phyloP scores from a whole-genome alignment of 2,113 vertebrate species.

The Phrynosoma platyrhinos region DNA sequence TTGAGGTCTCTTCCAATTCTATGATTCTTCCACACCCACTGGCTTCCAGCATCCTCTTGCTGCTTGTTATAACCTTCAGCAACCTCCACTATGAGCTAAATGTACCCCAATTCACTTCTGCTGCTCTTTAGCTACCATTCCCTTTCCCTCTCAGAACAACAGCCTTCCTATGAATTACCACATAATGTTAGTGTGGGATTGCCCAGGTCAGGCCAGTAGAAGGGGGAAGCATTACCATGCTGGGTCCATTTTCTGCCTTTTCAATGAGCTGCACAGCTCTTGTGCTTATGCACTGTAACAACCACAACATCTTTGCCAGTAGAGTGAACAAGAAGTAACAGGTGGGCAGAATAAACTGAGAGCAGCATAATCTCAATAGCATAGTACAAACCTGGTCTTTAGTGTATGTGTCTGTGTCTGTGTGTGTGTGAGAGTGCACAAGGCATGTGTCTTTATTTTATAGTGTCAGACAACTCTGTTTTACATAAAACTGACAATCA shows the following conservation, averaged over 20 bases:
- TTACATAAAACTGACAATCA: constrained; percentile 41
- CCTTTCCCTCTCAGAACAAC: not conserved
- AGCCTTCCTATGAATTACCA: not conserved
- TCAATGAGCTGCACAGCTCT: too few species aligned
- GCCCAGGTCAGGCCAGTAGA: not conserved
- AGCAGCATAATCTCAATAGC: not conserved
- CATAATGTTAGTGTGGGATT: not conserved
- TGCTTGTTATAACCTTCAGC: too few species aligned
- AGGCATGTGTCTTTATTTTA: not conserved
- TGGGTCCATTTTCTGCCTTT: not conserved
- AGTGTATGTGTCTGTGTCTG: not conserved
- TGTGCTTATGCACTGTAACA: not conserved
- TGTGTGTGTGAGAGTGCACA: constrained; percentile 5
- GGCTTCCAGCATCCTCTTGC: not conserved
- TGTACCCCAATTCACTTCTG: not conserved
- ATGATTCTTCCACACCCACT: not conserved
- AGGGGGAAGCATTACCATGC: not conserved
- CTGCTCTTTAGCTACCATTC: not conserved
- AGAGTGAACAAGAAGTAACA: not conserved
- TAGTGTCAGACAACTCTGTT: constrained; percentile 27
- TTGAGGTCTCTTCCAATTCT: too few species aligned
- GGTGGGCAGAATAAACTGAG: not conserved
- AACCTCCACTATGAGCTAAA: not conserved
- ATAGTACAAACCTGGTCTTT: not conserved
- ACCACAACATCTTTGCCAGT: not conserved